Percentiles rank a stretch among this genome's conserved stretches.
Conservation (phyloP, 1,140 invertebrate genomes). For the Eufriesea mexicana region DNA sequence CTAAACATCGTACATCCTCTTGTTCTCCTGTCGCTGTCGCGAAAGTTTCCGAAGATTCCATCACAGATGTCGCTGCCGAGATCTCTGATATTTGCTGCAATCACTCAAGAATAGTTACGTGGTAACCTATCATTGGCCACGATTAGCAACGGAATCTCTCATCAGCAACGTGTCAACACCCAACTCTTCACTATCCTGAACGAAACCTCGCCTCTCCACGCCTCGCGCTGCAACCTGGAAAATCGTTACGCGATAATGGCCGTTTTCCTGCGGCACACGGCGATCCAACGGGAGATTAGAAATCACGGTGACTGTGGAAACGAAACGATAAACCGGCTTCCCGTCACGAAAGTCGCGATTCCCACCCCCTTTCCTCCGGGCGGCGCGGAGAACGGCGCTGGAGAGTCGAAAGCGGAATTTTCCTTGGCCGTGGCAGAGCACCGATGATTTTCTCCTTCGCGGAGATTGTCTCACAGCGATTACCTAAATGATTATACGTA, state of each 20-base stretch:
- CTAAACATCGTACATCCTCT: too few species aligned
- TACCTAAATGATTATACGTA: constrained; percentile 32
- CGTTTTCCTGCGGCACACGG: not conserved
- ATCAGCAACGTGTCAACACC: too few species aligned
- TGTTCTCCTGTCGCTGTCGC: too few species aligned
- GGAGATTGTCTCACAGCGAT: constrained; percentile 33
- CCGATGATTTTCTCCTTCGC: constrained; percentile 15
- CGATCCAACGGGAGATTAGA: not conserved
- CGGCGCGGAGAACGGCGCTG: not conserved
- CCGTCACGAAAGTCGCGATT: constrained; percentile 26
- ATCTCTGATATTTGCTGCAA: too few species aligned
- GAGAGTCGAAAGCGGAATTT: constrained; percentile 25
- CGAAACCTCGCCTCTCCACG: too few species aligned
- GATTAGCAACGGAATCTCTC: too few species aligned
- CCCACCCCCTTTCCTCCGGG: not conserved
- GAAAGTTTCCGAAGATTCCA: too few species aligned
- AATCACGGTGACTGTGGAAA: not conserved
- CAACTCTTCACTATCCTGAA: too few species aligned
- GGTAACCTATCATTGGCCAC: too few species aligned
- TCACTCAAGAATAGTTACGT: too few species aligned
- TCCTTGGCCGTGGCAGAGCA: constrained; percentile 31
- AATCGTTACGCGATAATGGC: constrained; percentile 7
- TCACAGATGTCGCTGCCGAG: too few species aligned
- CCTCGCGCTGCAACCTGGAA: not conserved
- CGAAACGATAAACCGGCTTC: constrained; percentile 22